These are phyloP conservation scores for Cheumatopsyche charites DNA, from an alignment of 1,140 invertebrate genomes.

Conservation along the genomic window DNA sequence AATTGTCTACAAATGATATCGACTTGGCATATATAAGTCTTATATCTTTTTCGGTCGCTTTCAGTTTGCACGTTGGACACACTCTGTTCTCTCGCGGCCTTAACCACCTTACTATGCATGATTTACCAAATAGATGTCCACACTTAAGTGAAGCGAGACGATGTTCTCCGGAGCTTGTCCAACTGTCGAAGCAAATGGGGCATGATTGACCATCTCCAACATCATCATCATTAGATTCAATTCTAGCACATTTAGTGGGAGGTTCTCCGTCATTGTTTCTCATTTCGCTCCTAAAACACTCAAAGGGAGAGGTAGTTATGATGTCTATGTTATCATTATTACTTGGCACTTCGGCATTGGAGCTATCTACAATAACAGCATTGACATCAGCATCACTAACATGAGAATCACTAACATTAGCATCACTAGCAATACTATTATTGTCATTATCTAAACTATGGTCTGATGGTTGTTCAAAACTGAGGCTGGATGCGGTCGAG, in stretches of 20 bases:
- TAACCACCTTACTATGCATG: constrained; percentile 85
- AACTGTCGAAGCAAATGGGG: constrained; percentile 85
- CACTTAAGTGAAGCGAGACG: constrained; percentile 82
- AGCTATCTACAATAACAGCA: no score
- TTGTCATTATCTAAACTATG: no score
- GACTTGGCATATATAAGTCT: constrained; percentile 65
- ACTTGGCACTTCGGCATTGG: no score
- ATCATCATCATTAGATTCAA: constrained; percentile 50
- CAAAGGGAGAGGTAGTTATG: no score
- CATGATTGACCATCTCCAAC: constrained; percentile 74
- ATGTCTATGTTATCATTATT: no score
- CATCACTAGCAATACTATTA: no score
- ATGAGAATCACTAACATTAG: no score
- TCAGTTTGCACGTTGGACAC: constrained; percentile 89
- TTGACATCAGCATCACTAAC: no score
- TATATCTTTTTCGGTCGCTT: constrained; percentile 76
- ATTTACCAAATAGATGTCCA: constrained; percentile 88
- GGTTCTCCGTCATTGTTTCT: constrained; percentile 25
- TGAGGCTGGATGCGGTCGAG: no score
- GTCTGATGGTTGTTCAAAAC: no score
- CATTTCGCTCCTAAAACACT: no score
- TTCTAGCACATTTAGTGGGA: constrained; percentile 27
- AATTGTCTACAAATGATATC: constrained; percentile 60
- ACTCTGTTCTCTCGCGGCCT: constrained; percentile 53
- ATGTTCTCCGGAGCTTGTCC: constrained; percentile 86